phyloP scores from a whole-genome alignment of 2,797 vertebrate species.

The Prionace glauca region DNA sequence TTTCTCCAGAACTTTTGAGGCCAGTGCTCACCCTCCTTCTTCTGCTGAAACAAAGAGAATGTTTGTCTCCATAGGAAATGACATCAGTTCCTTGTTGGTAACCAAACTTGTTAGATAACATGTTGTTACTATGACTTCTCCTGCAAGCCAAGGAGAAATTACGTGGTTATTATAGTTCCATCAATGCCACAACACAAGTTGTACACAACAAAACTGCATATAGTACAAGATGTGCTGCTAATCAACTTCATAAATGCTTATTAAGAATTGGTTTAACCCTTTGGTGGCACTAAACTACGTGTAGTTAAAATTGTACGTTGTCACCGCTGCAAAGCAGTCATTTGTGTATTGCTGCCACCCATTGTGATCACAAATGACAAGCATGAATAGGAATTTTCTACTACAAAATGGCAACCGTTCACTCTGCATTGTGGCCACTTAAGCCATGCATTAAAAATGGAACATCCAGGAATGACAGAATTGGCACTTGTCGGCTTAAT shows the following conservation, averaged over 20 bases:
- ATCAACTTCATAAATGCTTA: not conserved
- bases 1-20: not conserved
- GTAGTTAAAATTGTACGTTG: not conserved
- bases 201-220: not conserved
- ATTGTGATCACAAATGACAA: not conserved
- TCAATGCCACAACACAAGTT: not conserved
- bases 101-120: not conserved
- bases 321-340: not conserved
- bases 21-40: not conserved
- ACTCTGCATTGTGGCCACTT: not conserved
- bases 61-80: constrained; percentile 5
- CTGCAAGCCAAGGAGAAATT: not conserved
- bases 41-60: not conserved
- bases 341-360: not conserved
- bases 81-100: not conserved
- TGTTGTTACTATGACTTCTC: not conserved
- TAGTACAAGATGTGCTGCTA: not conserved
- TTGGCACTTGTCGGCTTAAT: no score
- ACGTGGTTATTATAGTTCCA: not conserved
- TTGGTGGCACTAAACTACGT: not conserved
- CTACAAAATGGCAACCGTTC: not conserved
- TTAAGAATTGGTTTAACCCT: not conserved
- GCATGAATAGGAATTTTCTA: not conserved
- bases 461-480: no score
- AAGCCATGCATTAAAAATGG: not conserved